Base-by-base conservation (phyloP, 1,140 invertebrate species). In the Triops cancriformis region DNA sequence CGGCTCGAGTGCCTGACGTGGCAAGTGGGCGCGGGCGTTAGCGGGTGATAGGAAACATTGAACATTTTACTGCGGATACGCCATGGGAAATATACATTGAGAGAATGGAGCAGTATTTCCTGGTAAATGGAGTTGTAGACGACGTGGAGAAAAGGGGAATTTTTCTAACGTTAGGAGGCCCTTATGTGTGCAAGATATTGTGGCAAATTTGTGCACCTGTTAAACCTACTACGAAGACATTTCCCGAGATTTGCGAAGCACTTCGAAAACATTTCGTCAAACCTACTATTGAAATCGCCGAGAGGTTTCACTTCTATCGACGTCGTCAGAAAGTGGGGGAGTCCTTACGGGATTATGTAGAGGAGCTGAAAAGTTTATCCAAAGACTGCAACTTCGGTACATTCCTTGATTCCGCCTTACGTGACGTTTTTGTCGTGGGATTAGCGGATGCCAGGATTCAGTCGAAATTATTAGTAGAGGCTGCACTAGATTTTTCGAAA, bases 291-390 rank as follows among this genome's bases (percentile, higher is more conserved):
- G 75, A 76, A 51, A 78, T 80, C n/a, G n/a, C n/a, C n/a, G n/a
- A n/a, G n/a, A n/a, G n/a, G n/a, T n/a, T n/a, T n/a, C n/a, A n/a
- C n/a, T n/a, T 82, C 64, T 42, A 80, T 42, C 79, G 79, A 78
- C 64, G 81, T n/a, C 76, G 75, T 73, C 81, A 82, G 42, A 42
- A 72, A 37, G 14, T 41, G 37, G 75, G 74, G 12, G 81, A 82
- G 73, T 18, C 43, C 14, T 41, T 81, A 12, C 41, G 73, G 14
- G 79, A 80, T 18, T 82, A 81, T 74, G 72, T n/a, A n/a, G n/a
- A n/a, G n/a, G n/a, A n/a, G n/a, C n/a, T n/a, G n/a, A n/a, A n/a
- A n/a, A n/a, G n/a, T n/a, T n/a, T n/a, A n/a, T n/a, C n/a, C 51
- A 64, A n/a, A 64, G 75, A 76, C 26, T 78, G 77, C 43, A 74